Conservation (phyloP, 2,797 vertebrate species). For the Parauchenoglanis punctatus region DNA sequence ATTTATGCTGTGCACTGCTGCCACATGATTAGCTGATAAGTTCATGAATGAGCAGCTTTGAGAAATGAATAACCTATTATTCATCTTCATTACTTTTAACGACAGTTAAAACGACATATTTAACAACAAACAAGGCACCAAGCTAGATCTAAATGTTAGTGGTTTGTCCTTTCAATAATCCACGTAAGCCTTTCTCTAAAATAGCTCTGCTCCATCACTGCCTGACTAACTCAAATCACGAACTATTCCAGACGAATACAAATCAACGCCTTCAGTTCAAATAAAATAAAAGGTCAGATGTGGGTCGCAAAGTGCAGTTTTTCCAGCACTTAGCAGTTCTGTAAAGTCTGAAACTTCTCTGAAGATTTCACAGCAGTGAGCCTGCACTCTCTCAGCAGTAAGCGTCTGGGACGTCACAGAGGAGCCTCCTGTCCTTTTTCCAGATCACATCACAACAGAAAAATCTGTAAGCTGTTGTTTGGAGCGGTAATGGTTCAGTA, state of each 20-base stretch:
- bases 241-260: constrained; percentile 31
- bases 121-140: constrained; percentile 1
- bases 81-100: not conserved
- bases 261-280: constrained; percentile 24
- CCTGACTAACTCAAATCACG: not conserved
- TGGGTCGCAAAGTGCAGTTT: constrained; percentile 58
- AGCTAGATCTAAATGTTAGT: constrained; percentile 30
- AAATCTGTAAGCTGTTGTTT: constrained; percentile 4
- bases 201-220: not conserved
- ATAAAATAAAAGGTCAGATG: constrained; percentile 55
- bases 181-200: constrained; percentile 20
- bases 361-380: constrained; percentile 54
- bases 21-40: not conserved
- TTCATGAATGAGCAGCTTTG: not conserved
- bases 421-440: not conserved
- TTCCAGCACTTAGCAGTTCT: constrained; percentile 64
- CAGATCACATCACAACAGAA: not conserved
- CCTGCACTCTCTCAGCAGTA: constrained; percentile 3
- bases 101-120: too few species aligned
- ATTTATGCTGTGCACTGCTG: not conserved
- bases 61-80: not conserved
- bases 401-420: not conserved
- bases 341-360: constrained; percentile 69
- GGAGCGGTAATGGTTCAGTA: not conserved
- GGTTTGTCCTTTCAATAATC: constrained; percentile 25